phyloP scores from a whole-genome alignment of 2,888 invertebrate genomes.

The Imbricaverruca yamaguchii region DNA sequence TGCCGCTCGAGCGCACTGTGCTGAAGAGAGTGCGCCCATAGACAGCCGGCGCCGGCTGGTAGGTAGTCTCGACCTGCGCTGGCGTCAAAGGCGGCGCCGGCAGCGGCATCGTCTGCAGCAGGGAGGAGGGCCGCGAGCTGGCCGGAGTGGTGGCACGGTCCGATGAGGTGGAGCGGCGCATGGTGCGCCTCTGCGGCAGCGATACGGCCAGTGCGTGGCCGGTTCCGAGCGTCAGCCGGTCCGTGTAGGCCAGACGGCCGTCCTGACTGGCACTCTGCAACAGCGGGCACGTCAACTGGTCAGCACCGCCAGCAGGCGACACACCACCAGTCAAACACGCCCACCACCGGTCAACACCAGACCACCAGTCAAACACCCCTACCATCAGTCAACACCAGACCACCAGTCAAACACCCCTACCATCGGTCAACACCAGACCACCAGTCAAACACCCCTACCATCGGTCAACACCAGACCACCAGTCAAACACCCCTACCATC shows the following conservation, averaged over 20 bases:
- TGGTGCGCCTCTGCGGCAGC: neutral
- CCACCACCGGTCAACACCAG: too few species aligned
- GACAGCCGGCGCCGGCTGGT: neutral
- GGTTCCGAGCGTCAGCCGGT: neutral
- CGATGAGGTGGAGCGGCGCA: neutral
- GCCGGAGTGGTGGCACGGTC: neutral
- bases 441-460: too few species aligned
- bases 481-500: too few species aligned
- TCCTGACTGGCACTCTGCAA: conserved; percentile 17
- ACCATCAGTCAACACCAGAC: too few species aligned
- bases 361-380: too few species aligned
- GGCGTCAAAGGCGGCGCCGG: conserved; percentile 2
- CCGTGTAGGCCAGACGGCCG: conserved; percentile 7
- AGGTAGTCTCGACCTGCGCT: neutral
- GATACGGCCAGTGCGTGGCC: neutral
- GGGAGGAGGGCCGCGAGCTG: conserved; percentile 2
- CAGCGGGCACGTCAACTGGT: neutral
- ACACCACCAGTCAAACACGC: too few species aligned
- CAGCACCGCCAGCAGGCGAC: neutral
- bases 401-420: too few species aligned
- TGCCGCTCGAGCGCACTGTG: conserved; percentile 16
- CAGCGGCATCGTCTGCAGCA: neutral
- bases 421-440: too few species aligned
- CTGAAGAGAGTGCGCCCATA: neutral
- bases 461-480: too few species aligned